Evolutionary conservation across 2,888 invertebrate species (phyloP), one percentile per base, ranked within the genome.

Genomic region (Drosophila nr. perissopoda): DNA sequence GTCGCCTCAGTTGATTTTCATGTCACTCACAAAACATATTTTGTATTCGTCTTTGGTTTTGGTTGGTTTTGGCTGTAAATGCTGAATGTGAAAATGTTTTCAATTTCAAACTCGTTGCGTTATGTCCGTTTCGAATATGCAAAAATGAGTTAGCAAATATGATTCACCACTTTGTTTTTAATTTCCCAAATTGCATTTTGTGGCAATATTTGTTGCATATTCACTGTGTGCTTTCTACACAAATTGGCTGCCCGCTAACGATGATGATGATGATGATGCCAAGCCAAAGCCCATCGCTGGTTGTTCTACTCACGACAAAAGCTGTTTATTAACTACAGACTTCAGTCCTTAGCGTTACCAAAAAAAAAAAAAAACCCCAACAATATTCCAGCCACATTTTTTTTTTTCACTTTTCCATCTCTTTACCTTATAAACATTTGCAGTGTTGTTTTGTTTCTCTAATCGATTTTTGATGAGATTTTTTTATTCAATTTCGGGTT

Each of bases 391-490:
- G 42, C 29, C 2, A 4, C n/a, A 16, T 34, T 6, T 48, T 13
- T 16, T 4, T 18, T 1, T 6, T 8, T 52, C 11, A 21, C 53
- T 40, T 48, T 13, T 38, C 10, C 76, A 34, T 27, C 29, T 48
- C 57, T 38, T 42, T 60, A 16, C 54, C 56, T 42, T 42, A 25
- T 31, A 16, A n/a, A 18, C 29, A 59, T 58, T 62, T 31, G 60
- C 76, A 21, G 63, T 57, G 62, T 53, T 72, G 67, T 67, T 38
- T 56, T 72, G 67, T 67, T 29, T 56, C 83, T 83, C 87, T 88
- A 86, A 86, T 86, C 86, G 86, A 86, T 86, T 86, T 86, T 83
- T 86, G 89, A 86, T 86, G 86, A 86, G 86, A 86, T 86, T 86
- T 88, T 86, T 83, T 77, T 78, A 86, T 88, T 88, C 87, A 88